These are phyloP conservation scores for Notamacropus eugenii DNA, from an alignment of 2,797 vertebrate species.

Conservation along the genomic window DNA sequence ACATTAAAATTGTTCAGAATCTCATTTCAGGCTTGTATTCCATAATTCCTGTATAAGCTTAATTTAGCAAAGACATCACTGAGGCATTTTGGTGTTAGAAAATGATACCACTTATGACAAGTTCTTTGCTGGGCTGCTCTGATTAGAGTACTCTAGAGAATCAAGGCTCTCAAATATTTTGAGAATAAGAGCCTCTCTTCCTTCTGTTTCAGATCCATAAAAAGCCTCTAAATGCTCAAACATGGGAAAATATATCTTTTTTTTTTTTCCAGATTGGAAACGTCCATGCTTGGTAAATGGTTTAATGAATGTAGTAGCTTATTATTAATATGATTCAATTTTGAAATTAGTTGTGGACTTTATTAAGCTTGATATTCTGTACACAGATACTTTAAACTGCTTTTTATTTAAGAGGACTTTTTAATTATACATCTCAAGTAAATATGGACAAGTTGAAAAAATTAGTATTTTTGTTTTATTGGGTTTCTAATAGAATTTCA, in stretches of 20 bases:
- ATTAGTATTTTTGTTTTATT: neutral
- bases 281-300: neutral
- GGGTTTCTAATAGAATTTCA: neutral
- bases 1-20: conserved; percentile 62
- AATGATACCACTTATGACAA: conserved; percentile 66
- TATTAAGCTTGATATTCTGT: neutral
- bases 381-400: neutral
- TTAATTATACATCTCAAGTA: neutral
- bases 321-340: neutral
- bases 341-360: neutral
- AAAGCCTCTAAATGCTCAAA: conserved; percentile 61
- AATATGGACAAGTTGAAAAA: neutral
- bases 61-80: conserved; percentile 61
- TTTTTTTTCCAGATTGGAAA: conserved; percentile 55
- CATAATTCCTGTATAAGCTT: conserved; percentile 65
- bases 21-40: conserved; percentile 41
- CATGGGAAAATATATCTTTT: conserved; percentile 50
- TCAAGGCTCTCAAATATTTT: conserved; percentile 54
- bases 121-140: conserved; percentile 44
- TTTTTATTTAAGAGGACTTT: neutral
- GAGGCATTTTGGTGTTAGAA: conserved; percentile 47
- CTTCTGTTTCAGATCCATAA: conserved; percentile 65
- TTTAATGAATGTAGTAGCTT: conserved; percentile 4
- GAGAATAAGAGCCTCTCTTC: conserved; percentile 39
- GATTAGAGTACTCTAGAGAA: conserved; percentile 56